phyloP scores from a whole-genome alignment of 2,888 invertebrate genomes.

The Pristionchus maxplancki region DNA sequence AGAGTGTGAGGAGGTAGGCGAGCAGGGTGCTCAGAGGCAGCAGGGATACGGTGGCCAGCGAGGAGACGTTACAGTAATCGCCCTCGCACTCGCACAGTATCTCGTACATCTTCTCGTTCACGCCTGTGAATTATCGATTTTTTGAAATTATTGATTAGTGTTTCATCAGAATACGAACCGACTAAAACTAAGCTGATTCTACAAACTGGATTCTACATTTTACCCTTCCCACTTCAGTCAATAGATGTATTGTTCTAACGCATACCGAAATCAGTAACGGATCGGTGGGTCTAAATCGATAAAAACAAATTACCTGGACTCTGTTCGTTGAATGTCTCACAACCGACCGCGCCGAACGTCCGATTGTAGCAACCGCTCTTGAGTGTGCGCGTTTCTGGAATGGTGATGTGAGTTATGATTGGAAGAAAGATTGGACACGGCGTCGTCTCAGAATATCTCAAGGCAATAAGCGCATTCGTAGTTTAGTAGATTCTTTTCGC shows the following conservation, averaged over 20 bases:
- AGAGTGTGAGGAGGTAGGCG: neutral
- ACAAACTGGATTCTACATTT: too few relatives aligned
- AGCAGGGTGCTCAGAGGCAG: neutral
- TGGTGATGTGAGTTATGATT: neutral
- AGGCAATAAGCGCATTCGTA: too few relatives aligned
- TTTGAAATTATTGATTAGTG: neutral
- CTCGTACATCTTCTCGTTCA: neutral
- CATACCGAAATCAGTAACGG: too few relatives aligned
- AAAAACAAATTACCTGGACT: constrained; percentile 32
- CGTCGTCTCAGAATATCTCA: too few relatives aligned
- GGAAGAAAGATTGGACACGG: too few relatives aligned
- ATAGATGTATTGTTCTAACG: too few relatives aligned
- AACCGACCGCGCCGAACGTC: neutral
- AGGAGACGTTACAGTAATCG: constrained; percentile 20
- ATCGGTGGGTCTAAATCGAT: too few relatives aligned
- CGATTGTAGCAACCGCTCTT: constrained; percentile 24
- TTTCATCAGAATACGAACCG: too few relatives aligned
- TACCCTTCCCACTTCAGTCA: too few relatives aligned
- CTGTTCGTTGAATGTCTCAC: constrained; percentile 15
- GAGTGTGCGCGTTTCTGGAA: neutral
- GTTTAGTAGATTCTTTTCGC: too few relatives aligned
- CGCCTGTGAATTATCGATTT: constrained; percentile 5
- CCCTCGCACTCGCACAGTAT: constrained; percentile 34
- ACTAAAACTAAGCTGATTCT: too few relatives aligned
- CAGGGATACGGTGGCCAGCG: neutral